These are phyloP conservation scores for Goniozus legneri DNA, from an alignment of 1,140 invertebrate genomes.

Conservation along the genomic window DNA sequence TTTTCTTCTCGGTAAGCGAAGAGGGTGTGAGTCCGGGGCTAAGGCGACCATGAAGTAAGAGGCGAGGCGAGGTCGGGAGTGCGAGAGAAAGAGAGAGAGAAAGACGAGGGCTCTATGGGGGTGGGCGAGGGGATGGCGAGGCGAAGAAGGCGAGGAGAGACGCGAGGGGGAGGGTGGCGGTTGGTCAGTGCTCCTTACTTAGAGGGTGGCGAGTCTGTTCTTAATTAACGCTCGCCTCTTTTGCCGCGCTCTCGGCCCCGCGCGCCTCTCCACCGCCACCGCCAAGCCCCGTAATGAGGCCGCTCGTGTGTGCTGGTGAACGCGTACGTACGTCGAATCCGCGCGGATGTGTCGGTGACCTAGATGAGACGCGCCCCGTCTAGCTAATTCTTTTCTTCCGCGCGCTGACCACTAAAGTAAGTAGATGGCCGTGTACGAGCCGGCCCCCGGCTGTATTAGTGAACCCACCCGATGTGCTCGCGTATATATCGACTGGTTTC, in stretches of 20 bases:
- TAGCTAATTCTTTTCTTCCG: constrained; percentile 55
- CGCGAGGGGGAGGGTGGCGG: constrained; percentile 16
- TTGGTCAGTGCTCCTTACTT: constrained; percentile 52
- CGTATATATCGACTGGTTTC: too few relatives aligned
- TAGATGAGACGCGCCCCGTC: constrained; percentile 53
- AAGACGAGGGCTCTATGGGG: constrained; percentile 20
- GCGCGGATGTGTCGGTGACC: constrained; percentile 42
- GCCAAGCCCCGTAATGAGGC: constrained; percentile 49
- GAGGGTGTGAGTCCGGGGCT: constrained; percentile 32
- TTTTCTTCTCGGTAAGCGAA: constrained; percentile 27
- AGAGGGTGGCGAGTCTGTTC: constrained; percentile 54
- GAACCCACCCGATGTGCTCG: too few relatives aligned
- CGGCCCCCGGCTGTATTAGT: too few relatives aligned
- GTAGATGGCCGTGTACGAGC: constrained; percentile 50
- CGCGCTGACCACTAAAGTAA: constrained; percentile 52
- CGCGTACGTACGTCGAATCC: constrained; percentile 21
- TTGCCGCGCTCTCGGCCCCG: constrained; percentile 51
- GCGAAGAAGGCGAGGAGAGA: neutral
- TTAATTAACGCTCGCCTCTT: constrained; percentile 55
- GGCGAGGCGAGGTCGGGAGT: constrained; percentile 8
- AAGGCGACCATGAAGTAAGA: constrained; percentile 30
- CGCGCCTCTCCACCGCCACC: constrained; percentile 47
- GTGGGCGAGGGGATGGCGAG: constrained; percentile 1
- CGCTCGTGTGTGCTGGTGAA: constrained; percentile 33
- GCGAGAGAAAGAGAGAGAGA: constrained; percentile 6